These are phyloP conservation scores for Phorcus lineatus DNA, from an alignment of 2,888 invertebrate species.

Conservation along the genomic window DNA sequence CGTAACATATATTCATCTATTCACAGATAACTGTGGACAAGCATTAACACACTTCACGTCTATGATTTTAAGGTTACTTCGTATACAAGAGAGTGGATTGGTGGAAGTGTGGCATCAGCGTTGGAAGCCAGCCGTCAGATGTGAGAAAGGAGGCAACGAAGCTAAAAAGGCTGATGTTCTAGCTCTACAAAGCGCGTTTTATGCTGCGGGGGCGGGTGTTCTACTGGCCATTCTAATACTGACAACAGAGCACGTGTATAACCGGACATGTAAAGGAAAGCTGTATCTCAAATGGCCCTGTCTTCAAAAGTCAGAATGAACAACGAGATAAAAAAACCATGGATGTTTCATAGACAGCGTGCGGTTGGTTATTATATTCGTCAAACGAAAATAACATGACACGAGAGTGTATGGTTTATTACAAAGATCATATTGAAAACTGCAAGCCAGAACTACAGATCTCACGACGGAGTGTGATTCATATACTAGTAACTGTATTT, in stretches of 20 bases:
- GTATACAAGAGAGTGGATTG: background rate
- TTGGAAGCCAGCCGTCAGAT: background rate
- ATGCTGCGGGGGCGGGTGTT: background rate
- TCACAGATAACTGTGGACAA: no score
- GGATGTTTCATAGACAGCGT: no score
- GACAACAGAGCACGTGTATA: background rate
- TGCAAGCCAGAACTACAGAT: no score
- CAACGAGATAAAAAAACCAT: no score
- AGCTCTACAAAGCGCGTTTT: background rate
- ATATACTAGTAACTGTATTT: no score
- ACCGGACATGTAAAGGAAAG: background rate
- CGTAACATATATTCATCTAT: no score
- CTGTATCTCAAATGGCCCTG: background rate
- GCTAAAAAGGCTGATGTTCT: background rate
- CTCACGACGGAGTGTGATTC: no score
- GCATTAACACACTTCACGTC: no score
- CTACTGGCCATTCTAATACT: background rate
- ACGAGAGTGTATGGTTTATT: no score
- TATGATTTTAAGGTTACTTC: background rate
- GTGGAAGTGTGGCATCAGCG: background rate
- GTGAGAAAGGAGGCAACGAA: background rate
- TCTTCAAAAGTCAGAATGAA: background rate
- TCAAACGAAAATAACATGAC: no score
- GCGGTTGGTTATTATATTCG: no score
- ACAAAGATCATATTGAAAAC: no score